Conservation (phyloP, 2,113 vertebrate genomes). For the Toxotes chatareus region DNA sequence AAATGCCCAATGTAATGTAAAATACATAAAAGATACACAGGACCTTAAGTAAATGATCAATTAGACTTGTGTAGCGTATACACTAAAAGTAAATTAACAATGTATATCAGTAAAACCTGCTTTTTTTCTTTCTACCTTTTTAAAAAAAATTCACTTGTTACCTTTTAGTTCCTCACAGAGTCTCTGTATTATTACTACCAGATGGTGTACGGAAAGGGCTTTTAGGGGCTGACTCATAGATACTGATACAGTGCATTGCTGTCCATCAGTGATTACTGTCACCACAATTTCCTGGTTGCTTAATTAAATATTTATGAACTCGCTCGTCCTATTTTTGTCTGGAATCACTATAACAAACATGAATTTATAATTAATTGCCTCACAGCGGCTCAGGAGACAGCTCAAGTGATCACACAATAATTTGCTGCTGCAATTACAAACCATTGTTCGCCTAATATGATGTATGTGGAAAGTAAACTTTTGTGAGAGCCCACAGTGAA, state of each 20-base stretch:
- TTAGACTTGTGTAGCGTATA: neutral
- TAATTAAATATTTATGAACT: constrained; percentile 70
- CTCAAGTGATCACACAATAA: constrained; percentile 61
- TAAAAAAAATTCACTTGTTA: neutral
- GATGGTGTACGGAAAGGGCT: constrained; percentile 19
- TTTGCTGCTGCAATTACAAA: constrained; percentile 63
- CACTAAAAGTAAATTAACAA: neutral
- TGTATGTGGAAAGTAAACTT: constrained; percentile 38
- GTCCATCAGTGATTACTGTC: constrained; percentile 67
- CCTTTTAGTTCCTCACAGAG: constrained; percentile 19
- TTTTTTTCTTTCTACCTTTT: neutral
- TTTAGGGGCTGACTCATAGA: constrained; percentile 22
- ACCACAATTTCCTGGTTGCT: constrained; percentile 56
- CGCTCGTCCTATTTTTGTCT: constrained; percentile 52
- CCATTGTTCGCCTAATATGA: constrained; percentile 54
- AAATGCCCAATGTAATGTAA: too few species aligned
- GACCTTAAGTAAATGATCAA: neutral
- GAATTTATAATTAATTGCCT: constrained; percentile 69
- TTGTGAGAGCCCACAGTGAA: neutral
- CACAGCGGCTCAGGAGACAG: constrained; percentile 49
- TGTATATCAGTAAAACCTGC: neutral
- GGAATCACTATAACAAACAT: constrained; percentile 70
- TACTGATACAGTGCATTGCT: constrained; percentile 15
- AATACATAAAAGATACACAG: neutral
- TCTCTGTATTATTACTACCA: constrained; percentile 16